A percentile compares a stretch with the other conserved stretches of the same genome.
Conservation (phyloP, 1,140 invertebrate species). For the Myzus persicae region DNA sequence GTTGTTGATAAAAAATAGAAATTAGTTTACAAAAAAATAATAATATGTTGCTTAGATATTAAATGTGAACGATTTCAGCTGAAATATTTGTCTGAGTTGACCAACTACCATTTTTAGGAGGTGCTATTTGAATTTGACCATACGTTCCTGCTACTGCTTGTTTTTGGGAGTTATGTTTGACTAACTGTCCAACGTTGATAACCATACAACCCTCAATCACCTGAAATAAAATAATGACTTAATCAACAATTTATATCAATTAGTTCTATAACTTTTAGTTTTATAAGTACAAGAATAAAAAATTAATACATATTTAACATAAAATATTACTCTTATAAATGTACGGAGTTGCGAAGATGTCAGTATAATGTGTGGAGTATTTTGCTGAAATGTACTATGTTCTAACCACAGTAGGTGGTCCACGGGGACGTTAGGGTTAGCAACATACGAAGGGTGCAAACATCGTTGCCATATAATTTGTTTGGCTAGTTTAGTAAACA, state of each 20-base stretch:
- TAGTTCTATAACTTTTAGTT: background rate
- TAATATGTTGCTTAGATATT: background rate
- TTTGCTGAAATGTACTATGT: background rate
- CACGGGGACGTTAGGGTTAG: background rate
- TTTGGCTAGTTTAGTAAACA: conserved; percentile 19
- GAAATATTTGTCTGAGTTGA: conserved; percentile 42
- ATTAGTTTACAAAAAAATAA: no score
- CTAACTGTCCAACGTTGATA: conserved; percentile 33
- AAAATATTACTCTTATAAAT: conserved; percentile 45
- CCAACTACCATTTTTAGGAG: background rate
- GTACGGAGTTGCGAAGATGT: conserved; percentile 44
- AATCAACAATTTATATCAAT: background rate
- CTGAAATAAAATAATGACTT: background rate
- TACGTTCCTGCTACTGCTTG: conserved; percentile 20
- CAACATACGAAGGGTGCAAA: conserved; percentile 31
- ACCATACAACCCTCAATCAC: conserved; percentile 27
- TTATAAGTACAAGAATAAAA: background rate
- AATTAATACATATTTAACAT: background rate
- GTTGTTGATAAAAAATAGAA: background rate
- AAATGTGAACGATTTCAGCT: conserved; percentile 26
- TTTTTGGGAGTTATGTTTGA: conserved; percentile 52
- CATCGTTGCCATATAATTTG: conserved; percentile 27
- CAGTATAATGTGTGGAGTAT: conserved; percentile 37
- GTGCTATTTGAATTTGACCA: conserved; percentile 11
- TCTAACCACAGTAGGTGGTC: conserved; percentile 21